A percentile compares a stretch with the other conserved stretches of the same genome.
phyloP scores from a whole-genome alignment of 2,113 vertebrate genomes.

The Petrocephalus microphthalmus region DNA sequence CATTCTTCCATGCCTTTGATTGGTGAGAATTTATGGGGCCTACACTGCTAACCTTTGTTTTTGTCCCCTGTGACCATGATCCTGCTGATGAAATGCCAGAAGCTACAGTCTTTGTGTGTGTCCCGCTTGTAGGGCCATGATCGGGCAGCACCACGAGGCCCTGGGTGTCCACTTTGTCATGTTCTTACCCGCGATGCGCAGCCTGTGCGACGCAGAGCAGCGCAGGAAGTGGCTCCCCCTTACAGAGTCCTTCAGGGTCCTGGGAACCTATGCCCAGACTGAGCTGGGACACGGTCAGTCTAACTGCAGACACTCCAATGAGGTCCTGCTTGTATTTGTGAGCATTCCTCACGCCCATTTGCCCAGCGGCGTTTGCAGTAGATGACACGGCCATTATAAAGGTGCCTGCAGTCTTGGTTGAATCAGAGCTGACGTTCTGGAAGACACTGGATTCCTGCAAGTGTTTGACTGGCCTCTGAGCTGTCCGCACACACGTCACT shows the following conservation, averaged over 20 bases:
- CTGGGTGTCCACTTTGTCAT: constrained; percentile 77
- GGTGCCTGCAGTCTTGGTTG: background rate
- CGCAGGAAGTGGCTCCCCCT: constrained; percentile 76
- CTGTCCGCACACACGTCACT: background rate
- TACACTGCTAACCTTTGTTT: background rate
- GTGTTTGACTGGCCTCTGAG: constrained; percentile 53
- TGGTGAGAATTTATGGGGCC: background rate
- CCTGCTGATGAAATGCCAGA: background rate
- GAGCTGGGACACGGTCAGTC: constrained; percentile 97
- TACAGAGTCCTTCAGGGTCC: constrained; percentile 58
- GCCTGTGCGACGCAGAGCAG: constrained; percentile 75
- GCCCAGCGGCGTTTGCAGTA: background rate
- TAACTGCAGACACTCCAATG: constrained; percentile 5
- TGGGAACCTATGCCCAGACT: constrained; percentile 94
- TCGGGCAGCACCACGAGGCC: constrained; percentile 47
- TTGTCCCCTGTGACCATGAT: background rate
- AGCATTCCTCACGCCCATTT: background rate
- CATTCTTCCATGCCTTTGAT: background rate
- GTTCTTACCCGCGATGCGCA: constrained; percentile 80
- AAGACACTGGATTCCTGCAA: constrained; percentile 29
- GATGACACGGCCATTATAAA: background rate
- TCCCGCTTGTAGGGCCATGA: constrained; percentile 39
- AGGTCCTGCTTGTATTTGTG: background rate
- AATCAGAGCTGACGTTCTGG: background rate
- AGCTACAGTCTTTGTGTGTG: background rate